Evolutionary conservation across 2,888 invertebrate genomes (phyloP), one percentile per base, ranked within the genome.

Genomic region (Watsonalla cultraria): DNA sequence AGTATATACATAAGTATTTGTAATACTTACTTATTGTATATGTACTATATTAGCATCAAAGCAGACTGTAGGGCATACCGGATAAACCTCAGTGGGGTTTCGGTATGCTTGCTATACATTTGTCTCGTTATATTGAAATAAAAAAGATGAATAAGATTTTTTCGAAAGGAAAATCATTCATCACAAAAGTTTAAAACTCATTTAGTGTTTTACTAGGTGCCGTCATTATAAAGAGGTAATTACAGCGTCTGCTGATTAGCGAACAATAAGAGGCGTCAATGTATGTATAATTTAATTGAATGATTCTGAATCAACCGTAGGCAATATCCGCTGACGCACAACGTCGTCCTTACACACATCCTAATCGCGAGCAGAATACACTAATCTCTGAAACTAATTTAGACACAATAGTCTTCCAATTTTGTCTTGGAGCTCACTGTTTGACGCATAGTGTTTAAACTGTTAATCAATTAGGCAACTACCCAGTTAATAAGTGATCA

Each of bases 271-370:
- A 24, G 24, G 58, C 58, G 58, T 57, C 56, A 62, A 65, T 58
- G 61, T 64, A 62, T 52, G 55, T 24, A 24, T 24, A 61, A 61
- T 64, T 64, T 58, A 68, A 66, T 64, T 58, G 63, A 67, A 64
- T 56, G 61, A 56, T 61, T 64, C 60, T 61, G 59, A 61, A 62
- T 61, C 51, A 59, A 59, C 46, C 58, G 51, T 49, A 59, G 54
- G 58, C 61, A 61, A 69, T 64, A 56, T 60, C 55, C 54, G 63
- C 46, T 72, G 72, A 70, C 72, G 68, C 68, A 69, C 60, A 46
- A 14, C 52, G 46, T 35, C 50, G 63, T 60, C 55, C 60, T 55
- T 54, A 51, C 54, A 52, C 51, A 53, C 48, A 53, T 9, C 50
- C 47, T 47, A 48, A 14, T 37, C 47, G 52, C 42, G 33, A 54